Conservation (phyloP, 2,888 invertebrate species). For the Acutogordius australiensis region DNA sequence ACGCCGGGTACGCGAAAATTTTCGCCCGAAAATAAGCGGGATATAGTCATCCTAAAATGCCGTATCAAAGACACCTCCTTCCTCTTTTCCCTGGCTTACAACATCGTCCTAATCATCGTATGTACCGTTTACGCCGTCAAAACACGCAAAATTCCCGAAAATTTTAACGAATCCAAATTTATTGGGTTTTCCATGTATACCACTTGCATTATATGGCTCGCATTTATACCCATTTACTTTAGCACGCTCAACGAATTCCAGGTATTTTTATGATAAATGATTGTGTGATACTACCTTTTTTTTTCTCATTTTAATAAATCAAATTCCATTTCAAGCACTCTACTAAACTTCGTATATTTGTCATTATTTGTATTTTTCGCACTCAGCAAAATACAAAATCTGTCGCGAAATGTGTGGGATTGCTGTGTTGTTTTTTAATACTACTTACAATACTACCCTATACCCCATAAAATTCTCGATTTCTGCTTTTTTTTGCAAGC, state of each 20-base stretch:
- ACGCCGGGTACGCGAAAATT: conserved; percentile 32
- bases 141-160: conserved; percentile 48
- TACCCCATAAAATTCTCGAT: no score
- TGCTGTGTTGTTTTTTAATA: no score
- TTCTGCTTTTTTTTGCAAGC: no score
- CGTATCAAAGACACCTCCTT: conserved; percentile 40
- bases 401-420: no score
- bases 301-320: no score
- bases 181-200: conserved; percentile 57
- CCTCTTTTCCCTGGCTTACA: conserved; percentile 41
- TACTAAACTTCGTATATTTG: no score
- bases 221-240: conserved; percentile 47
- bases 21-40: conserved; percentile 3
- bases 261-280: no score
- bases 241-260: conserved; percentile 45
- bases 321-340: no score
- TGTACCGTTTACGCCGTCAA: conserved; percentile 51
- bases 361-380: no score
- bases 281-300: no score
- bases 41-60: conserved; percentile 24
- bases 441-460: no score
- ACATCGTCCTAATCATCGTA: conserved; percentile 41
- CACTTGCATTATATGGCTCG: conserved; percentile 49
- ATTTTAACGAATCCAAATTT: conserved; percentile 50
- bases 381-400: no score